Percentiles rank a stretch among this genome's conserved stretches.
Evolutionary conservation across 2,797 vertebrate species (phyloP).

Genomic region (Novumbra hubbsi): DNA sequence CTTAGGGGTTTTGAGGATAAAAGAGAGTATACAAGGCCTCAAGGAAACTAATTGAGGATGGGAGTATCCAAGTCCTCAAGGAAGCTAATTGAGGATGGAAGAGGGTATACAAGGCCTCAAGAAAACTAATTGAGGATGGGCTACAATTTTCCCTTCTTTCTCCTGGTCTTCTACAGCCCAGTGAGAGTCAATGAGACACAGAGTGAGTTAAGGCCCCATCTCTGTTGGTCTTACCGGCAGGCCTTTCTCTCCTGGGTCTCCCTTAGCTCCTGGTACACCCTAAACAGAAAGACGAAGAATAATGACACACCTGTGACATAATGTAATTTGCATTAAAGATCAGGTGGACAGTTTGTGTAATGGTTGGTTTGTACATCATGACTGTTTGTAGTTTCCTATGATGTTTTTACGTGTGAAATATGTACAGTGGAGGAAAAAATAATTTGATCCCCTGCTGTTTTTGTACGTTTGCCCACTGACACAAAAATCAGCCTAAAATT

Average conservation of each 20-base stretch:
- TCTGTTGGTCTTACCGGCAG: conserved; percentile 83
- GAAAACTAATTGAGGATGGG: not conserved
- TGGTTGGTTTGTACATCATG: conserved; percentile 40
- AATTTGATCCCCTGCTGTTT: too few species aligned
- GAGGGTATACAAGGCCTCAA: not conserved
- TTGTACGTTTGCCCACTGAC: too few species aligned
- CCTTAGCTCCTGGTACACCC: conserved; percentile 86
- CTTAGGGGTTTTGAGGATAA: not conserved
- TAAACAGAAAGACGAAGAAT: conserved; percentile 58
- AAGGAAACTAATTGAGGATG: not conserved
- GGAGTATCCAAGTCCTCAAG: too few species aligned
- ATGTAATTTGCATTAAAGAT: conserved; percentile 17
- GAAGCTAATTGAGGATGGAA: too few species aligned
- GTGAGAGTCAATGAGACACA: conserved; percentile 20
- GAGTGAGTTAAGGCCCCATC: conserved; percentile 4
- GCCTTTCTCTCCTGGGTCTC: conserved; percentile 89
- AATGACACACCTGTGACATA: conserved; percentile 7
- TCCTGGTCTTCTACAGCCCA: conserved; percentile 13
- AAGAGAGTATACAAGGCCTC: not conserved
- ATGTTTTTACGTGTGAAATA: conserved; percentile 50
- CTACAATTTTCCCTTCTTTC: not conserved
- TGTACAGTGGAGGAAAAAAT: too few species aligned
- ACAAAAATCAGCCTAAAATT: too few species aligned
- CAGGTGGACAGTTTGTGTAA: conserved; percentile 10
- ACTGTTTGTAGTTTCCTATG: conserved; percentile 41